These are phyloP conservation scores for Zaprionus davidi DNA, from an alignment of 1,140 invertebrate genomes.

Conservation along the genomic window DNA sequence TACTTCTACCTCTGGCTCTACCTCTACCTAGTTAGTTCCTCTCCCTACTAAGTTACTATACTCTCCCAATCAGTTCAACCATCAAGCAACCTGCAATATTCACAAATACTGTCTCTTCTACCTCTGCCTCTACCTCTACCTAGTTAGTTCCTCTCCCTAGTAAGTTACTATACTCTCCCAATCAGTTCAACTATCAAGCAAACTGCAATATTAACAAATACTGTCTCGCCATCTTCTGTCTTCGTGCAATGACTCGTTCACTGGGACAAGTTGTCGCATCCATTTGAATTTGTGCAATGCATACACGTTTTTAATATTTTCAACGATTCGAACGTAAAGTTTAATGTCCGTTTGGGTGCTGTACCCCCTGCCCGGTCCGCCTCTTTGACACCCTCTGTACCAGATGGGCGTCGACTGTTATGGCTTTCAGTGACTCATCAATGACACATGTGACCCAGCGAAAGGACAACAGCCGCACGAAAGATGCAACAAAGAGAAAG, in stretches of 20 bases:
- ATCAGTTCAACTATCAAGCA: too few relatives aligned
- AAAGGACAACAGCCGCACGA: conserved; percentile 11
- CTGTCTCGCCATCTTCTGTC: too few relatives aligned
- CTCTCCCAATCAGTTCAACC: too few relatives aligned
- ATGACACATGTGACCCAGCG: conserved; percentile 71
- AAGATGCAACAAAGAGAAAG: conserved; percentile 17
- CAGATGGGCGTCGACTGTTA: conserved; percentile 14
- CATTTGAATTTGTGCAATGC: conserved; percentile 25
- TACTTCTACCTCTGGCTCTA: too few relatives aligned
- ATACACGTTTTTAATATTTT: conserved; percentile 46
- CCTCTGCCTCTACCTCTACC: too few relatives aligned
- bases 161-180: fast-evolving
- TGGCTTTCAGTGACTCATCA: conserved; percentile 63
- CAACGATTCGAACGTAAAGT: conserved; percentile 29
- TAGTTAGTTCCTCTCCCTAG: too few relatives aligned
- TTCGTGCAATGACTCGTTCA: not conserved
- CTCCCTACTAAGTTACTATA: too few relatives aligned
- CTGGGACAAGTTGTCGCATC: not conserved
- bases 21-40: too few relatives aligned
- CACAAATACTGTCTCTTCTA: too few relatives aligned
- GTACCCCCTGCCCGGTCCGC: not conserved
- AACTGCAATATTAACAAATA: too few relatives aligned
- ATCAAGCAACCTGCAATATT: too few relatives aligned
- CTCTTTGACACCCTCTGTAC: not conserved
- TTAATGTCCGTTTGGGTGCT: conserved; percentile 19